Percentiles rank a stretch among this genome's conserved stretches.
These are phyloP conservation scores for Nannobrachium achirus DNA, from an alignment of 2,113 vertebrate species.

Conservation along the genomic window DNA sequence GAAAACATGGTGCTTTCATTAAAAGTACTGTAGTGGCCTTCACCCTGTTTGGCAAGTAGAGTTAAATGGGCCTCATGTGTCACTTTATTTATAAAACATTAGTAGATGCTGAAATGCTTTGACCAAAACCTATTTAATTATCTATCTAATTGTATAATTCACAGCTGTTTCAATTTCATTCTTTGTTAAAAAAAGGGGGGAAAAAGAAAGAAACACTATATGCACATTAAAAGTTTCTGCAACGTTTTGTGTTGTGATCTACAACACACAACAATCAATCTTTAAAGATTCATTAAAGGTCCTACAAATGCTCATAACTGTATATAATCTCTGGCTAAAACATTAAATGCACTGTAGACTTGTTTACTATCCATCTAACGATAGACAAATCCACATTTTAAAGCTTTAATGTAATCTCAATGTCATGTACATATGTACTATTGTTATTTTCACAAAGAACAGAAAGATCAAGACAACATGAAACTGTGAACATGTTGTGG, in stretches of 20 bases:
- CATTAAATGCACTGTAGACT: no score
- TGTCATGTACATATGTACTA: no score
- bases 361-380: no score
- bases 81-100: background rate
- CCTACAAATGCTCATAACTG: background rate
- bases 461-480: no score
- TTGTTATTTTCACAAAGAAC: no score
- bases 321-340: no score
- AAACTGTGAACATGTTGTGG: no score
- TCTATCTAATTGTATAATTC: background rate
- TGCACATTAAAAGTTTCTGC: background rate
- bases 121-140: background rate
- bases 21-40: slow-evolving; percentile 19
- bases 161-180: background rate
- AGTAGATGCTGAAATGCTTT: background rate
- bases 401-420: no score
- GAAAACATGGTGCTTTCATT: background rate
- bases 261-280: background rate
- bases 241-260: background rate
- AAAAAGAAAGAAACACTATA: background rate
- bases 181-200: no score
- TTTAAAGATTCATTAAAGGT: background rate
- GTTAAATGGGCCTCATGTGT: background rate
- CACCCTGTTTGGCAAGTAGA: background rate
- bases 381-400: no score